Evolutionary conservation across 2,113 vertebrate species (phyloP), one percentile per base, ranked within the genome.

Genomic region (Passer domesticus): DNA sequence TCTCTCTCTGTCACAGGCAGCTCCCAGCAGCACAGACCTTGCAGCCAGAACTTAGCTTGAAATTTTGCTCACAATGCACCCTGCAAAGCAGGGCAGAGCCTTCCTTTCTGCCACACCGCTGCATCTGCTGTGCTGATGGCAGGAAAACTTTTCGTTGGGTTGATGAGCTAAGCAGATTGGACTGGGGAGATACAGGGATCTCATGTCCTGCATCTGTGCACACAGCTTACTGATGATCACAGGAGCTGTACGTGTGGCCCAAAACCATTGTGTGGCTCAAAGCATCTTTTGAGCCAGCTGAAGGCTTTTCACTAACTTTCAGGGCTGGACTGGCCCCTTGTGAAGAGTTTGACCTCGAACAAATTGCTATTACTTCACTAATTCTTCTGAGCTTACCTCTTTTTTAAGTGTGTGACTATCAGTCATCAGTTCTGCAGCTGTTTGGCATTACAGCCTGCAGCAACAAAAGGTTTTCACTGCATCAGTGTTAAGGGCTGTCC

Each of bases 41-140:
- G 82, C 76, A 70, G 52, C 16, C 62, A 66, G 63, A 66, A 47
- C 22, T 52, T 62, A 33, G 75, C 73, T 78, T 60, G 83, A 44
- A 63, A 63, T 94, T 95, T 35, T 49, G 67, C 73, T 92, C 67
- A 17, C 47, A 16, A 18, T 37, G 49, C 55, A 69, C n/a, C 20
- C 63, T 69, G 84, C 70, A 82, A 52, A 88, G 75, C 60, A 73
- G 84, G 76, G 87, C 50, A 28, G 49, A 87, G 69, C 33, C 28
- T 80, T 94, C 67, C 67, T 94, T 91, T 93, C 93, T 95, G 93
- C 89, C 91, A 78, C 76, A 14, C 27, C 4, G 24, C 56, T 39
- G 59, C 52, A 14, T 94, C 88, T n/a, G 85, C 70, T 2, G 16
- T 96, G 97, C 95, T 95, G 98, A 97, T 84, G 83, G 76, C 91